These are phyloP conservation scores for Orchesella flavescens DNA, from an alignment of 2,888 invertebrate genomes.

Conservation along the genomic window DNA sequence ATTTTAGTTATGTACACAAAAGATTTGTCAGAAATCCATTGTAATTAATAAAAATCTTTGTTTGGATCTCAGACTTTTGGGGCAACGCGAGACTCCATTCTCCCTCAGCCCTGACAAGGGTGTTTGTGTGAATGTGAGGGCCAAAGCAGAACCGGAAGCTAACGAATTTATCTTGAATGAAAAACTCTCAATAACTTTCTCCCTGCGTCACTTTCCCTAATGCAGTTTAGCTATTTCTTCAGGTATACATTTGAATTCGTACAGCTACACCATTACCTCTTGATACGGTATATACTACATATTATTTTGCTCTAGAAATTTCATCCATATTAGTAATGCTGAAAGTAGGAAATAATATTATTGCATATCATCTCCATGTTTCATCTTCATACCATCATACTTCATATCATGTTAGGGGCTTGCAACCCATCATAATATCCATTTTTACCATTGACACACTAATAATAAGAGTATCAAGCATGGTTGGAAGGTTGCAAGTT, in stretches of 20 bases:
- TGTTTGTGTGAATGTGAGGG: too few species aligned
- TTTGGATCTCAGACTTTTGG: not conserved
- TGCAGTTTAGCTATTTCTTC: not conserved
- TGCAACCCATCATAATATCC: not conserved
- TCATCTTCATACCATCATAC: not conserved
- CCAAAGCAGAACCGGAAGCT: constrained; percentile 48
- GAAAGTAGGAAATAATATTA: constrained; percentile 12
- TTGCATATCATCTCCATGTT: constrained; percentile 48
- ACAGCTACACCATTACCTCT: too few species aligned
- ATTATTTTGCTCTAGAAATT: too few species aligned
- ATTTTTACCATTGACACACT: too few species aligned
- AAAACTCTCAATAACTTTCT: not conserved
- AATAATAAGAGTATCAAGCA: too few species aligned
- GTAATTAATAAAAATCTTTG: not conserved
- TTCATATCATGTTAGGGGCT: too few species aligned
- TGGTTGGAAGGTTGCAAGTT: too few species aligned
- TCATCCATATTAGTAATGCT: too few species aligned
- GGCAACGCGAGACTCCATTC: constrained; percentile 26
- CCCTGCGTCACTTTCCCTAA: not conserved
- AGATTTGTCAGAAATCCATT: not conserved
- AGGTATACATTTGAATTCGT: not conserved
- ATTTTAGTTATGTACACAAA: not conserved
- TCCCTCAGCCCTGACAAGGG: not conserved
- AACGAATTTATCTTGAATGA: constrained; percentile 28
- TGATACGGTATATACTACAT: too few species aligned